phyloP scores from a whole-genome alignment of 30 jellyfish, hydroid and myxozoan genomes.

The Sanderia malayensis region DNA sequence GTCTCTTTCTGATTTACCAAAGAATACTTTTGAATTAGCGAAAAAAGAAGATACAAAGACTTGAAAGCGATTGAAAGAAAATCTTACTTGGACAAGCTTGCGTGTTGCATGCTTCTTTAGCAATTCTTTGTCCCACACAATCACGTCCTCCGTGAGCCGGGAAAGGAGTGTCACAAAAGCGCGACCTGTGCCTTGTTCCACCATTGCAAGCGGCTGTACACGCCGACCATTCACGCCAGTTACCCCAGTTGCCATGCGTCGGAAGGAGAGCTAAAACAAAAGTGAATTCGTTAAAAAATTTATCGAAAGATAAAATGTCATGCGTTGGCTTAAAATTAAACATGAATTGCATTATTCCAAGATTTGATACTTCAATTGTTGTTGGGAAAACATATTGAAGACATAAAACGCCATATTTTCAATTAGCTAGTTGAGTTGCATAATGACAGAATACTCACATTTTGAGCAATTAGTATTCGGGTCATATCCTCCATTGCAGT shows the following conservation, averaged over 20 bases:
- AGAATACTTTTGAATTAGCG: not conserved
- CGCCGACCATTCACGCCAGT: conserved; percentile 33
- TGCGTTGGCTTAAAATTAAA: too few relatives aligned
- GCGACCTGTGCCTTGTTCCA: conserved; percentile 28
- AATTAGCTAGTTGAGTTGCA: too few relatives aligned
- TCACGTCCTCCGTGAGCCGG: conserved; percentile 48
- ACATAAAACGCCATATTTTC: too few relatives aligned
- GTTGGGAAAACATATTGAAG: too few relatives aligned
- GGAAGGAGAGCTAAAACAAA: conserved; percentile 18
- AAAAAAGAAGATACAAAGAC: not conserved
- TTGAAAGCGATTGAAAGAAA: not conserved
- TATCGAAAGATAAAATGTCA: too few relatives aligned
- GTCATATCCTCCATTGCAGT: conserved; percentile 63
- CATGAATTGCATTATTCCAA: too few relatives aligned
- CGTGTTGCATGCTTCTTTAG: conserved; percentile 14
- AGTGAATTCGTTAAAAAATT: not conserved
- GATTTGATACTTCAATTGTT: too few relatives aligned
- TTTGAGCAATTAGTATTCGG: conserved; percentile 47
- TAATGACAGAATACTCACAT: conserved; percentile 18
- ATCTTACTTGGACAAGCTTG: conserved; percentile 40
- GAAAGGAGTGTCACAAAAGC: conserved; percentile 33
- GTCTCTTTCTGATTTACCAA: too few relatives aligned
- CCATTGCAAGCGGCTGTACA: conserved; percentile 37
- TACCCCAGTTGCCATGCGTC: conserved; percentile 27
- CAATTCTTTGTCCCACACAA: conserved; percentile 14